Conservation (phyloP, 2,888 invertebrate genomes). For the Acanthoscelides obtectus region DNA sequence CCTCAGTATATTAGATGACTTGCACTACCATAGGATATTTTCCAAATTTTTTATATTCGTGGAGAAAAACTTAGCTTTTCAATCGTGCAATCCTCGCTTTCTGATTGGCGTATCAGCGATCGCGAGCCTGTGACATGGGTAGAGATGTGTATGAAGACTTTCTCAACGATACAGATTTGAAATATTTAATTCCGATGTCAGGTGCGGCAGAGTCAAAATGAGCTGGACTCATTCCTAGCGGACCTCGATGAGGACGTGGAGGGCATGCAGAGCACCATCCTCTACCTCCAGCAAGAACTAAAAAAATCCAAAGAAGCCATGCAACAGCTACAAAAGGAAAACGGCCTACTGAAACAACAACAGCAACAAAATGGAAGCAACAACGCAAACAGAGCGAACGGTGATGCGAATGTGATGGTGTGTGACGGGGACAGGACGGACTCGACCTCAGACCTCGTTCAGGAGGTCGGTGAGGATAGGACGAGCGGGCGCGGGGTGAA, state of each 20-base stretch:
- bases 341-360: conserved; percentile 36
- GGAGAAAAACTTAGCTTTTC: too few relatives aligned
- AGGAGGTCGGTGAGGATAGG: conserved; percentile 36
- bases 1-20: too few relatives aligned
- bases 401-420: conserved; percentile 32
- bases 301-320: conserved; percentile 68
- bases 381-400: conserved; percentile 22
- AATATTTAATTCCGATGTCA: neutral
- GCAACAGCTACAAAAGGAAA: conserved; percentile 60
- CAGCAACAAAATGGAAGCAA: conserved; percentile 24
- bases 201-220: conserved; percentile 87
- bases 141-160: too few relatives aligned
- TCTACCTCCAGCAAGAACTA: conserved; percentile 89
- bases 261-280: conserved; percentile 96
- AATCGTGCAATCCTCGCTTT: too few relatives aligned
- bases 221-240: conserved; percentile 91
- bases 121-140: too few relatives aligned
- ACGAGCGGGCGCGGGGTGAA: conserved; percentile 48
- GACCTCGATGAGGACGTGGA: conserved; percentile 97
- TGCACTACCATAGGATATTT: too few relatives aligned
- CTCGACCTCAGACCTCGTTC: conserved; percentile 43
- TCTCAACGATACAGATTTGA: too few relatives aligned
- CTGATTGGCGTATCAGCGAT: too few relatives aligned
- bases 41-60: too few relatives aligned
- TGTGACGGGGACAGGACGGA: conserved; percentile 48